Evolutionary conservation across 2,888 invertebrate species (phyloP).

Genomic region (Sarcophaga variegata): DNA sequence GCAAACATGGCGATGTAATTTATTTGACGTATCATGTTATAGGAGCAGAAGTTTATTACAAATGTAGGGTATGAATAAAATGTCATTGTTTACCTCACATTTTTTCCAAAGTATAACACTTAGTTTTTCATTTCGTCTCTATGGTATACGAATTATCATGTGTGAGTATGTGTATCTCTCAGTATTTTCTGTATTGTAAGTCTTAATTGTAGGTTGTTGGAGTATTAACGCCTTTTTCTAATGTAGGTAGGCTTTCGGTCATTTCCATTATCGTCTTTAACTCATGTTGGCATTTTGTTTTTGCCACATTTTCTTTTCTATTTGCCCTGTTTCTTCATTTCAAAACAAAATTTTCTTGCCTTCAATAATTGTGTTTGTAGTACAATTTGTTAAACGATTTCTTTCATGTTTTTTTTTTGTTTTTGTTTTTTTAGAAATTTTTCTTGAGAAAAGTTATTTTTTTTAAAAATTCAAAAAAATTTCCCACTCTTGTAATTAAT

Average conservation of each 20-base stretch:
- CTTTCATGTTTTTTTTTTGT: background rate
- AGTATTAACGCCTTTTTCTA: conserved; percentile 58
- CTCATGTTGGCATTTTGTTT: background rate
- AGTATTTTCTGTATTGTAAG: conserved; percentile 19
- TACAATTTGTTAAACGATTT: conserved; percentile 18
- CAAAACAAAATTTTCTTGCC: background rate
- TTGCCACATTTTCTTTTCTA: background rate
- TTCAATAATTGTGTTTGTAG: conserved; percentile 40
- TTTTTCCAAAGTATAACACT: too few species aligned
- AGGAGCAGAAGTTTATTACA: too few species aligned
- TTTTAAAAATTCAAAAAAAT: background rate
- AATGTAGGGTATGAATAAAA: too few species aligned
- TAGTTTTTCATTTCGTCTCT: too few species aligned
- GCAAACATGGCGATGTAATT: too few species aligned
- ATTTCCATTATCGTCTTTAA: conserved; percentile 43
- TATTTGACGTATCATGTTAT: too few species aligned
- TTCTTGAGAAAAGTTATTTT: background rate
- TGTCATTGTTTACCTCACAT: too few species aligned
- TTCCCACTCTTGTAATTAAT: conserved; percentile 23
- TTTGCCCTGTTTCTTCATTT: conserved; percentile 6
- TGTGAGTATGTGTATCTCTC: background rate
- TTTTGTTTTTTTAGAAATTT: conserved; percentile 2
- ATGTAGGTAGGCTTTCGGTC: conserved; percentile 23
- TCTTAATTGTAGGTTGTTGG: conserved; percentile 57
- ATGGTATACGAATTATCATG: background rate